phyloP scores from a whole-genome alignment of 2,888 invertebrate species.

The Acrobasis repandana region DNA sequence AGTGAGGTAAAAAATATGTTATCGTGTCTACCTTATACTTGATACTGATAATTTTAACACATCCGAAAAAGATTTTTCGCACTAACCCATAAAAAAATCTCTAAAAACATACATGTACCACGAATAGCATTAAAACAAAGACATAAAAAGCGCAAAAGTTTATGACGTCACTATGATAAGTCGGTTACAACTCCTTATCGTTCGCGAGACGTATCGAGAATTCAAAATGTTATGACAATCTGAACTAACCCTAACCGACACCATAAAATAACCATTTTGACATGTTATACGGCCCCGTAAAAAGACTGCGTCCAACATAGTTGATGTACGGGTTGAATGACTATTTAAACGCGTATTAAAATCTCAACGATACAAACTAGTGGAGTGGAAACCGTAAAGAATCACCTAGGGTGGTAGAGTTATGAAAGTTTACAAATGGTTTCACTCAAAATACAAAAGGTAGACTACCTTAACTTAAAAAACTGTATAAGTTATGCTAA shows the following conservation, averaged over 20 bases:
- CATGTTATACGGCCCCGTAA: conserved; percentile 77
- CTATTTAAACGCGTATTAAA: conserved; percentile 77
- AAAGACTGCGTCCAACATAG: conserved; percentile 64
- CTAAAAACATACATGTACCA: conserved; percentile 23
- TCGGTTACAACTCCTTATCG: conserved; percentile 53
- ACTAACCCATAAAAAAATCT: conserved; percentile 1
- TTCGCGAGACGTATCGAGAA: conserved; percentile 66
- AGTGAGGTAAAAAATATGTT: neutral
- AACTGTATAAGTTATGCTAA: too few relatives aligned
- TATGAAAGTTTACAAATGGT: conserved; percentile 30
- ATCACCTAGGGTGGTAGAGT: conserved; percentile 48
- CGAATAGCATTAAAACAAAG: conserved; percentile 34
- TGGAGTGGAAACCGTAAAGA: conserved; percentile 76
- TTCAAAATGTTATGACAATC: conserved; percentile 80
- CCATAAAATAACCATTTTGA: conserved; percentile 80
- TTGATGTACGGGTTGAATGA: conserved; percentile 73
- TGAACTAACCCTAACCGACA: conserved; percentile 57
- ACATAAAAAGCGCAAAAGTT: conserved; percentile 50
- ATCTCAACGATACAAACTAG: conserved; percentile 77
- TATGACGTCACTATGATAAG: conserved; percentile 54
- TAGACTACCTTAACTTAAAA: too few relatives aligned
- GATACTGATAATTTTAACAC: neutral
- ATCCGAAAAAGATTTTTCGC: conserved; percentile 1
- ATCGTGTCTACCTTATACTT: neutral
- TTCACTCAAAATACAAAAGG: neutral